These are phyloP conservation scores for Cherax quadricarinatus DNA, from an alignment of 1,140 invertebrate genomes.

Conservation along the genomic window DNA sequence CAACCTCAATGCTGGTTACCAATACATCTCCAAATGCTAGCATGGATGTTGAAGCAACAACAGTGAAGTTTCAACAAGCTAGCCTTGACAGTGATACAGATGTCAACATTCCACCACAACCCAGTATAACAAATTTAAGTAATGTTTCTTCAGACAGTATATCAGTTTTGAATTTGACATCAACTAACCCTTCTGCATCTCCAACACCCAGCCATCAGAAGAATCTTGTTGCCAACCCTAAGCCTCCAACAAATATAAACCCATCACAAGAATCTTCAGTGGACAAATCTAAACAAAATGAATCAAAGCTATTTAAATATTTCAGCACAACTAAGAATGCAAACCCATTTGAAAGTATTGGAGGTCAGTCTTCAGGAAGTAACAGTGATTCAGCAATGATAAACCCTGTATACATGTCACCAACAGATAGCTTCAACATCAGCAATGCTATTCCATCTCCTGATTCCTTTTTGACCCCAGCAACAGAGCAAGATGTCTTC, in stretches of 20 bases:
- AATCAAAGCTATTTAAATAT: constrained; percentile 65
- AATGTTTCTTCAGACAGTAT: constrained; percentile 31
- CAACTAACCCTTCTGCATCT: constrained; percentile 4
- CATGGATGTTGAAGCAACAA: constrained; percentile 59
- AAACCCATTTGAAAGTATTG: constrained; percentile 63
- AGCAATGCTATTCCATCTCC: constrained; percentile 71
- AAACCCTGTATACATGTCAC: constrained; percentile 72
- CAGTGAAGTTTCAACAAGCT: constrained; percentile 59
- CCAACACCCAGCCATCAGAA: constrained; percentile 30
- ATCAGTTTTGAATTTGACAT: constrained; percentile 35
- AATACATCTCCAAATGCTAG: constrained; percentile 56
- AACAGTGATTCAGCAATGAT: constrained; percentile 67
- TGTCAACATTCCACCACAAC: constrained; percentile 6
- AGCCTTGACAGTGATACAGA: constrained; percentile 41
- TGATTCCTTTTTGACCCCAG: constrained; percentile 72
- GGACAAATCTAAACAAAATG: constrained; percentile 53
- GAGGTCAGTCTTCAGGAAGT: constrained; percentile 15
- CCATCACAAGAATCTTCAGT: constrained; percentile 26
- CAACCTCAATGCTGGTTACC: constrained; percentile 61
- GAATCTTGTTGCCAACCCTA: constrained; percentile 21
- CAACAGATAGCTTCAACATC: constrained; percentile 66
- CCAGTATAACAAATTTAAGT: constrained; percentile 11
- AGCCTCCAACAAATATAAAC: constrained; percentile 18
- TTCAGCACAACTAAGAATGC: constrained; percentile 44
- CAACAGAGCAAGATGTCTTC: constrained; percentile 72